Evolutionary conservation across 2,113 vertebrate species (phyloP).

Genomic region (Pionites leucogaster): DNA sequence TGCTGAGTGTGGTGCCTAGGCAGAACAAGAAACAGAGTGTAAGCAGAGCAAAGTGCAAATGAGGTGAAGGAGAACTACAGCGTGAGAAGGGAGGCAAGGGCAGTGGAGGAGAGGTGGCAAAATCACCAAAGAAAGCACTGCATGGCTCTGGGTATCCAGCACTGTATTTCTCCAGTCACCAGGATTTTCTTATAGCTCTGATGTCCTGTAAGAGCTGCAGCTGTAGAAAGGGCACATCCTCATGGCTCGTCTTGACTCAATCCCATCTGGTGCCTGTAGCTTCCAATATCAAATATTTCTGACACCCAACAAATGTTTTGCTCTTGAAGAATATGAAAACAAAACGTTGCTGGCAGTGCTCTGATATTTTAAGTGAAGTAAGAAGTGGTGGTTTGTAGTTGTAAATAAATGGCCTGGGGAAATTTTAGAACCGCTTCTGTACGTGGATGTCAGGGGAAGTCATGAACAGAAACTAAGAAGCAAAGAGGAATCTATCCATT

Average conservation of each 20-base stretch:
- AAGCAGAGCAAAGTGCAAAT: neutral
- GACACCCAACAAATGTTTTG: neutral
- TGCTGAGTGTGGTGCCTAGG: neutral
- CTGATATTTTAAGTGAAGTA: neutral
- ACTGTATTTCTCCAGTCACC: accelerated
- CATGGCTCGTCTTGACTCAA: accelerated
- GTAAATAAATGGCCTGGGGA: neutral
- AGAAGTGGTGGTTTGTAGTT: neutral
- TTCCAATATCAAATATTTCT: neutral
- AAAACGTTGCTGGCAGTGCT: neutral
- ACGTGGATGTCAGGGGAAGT: neutral
- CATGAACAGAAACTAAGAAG: neutral
- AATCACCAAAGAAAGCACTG: neutral
- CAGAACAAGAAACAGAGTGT: slow-evolving; percentile 12
- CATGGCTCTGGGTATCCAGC: neutral
- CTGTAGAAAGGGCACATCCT: neutral
- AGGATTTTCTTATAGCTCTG: neutral
- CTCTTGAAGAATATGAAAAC: neutral
- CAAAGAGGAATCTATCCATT: neutral
- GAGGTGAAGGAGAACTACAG: neutral
- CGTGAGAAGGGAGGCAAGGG: neutral
- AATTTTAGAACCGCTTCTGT: neutral
- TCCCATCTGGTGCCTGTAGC: neutral
- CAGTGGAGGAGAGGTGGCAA: neutral
- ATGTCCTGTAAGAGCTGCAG: neutral